Evolutionary conservation across 2,888 invertebrate species (phyloP).

Genomic region (Macaria notata): DNA sequence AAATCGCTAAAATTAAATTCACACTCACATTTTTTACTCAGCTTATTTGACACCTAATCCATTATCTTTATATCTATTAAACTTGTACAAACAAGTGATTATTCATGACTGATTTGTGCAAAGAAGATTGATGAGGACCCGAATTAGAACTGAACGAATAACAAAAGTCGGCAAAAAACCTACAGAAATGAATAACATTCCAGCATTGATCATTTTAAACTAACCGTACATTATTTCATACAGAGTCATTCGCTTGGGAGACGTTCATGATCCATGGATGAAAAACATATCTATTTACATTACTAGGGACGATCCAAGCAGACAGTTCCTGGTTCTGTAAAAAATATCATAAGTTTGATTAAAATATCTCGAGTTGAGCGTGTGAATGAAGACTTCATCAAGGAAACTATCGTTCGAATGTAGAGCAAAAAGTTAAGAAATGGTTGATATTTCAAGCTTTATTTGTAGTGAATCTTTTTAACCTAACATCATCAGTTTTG

Average conservation of each 20-base stretch:
- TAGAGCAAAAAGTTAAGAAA: constrained; percentile 32
- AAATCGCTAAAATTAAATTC: constrained; percentile 13
- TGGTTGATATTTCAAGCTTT: too few species aligned
- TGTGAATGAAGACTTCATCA: constrained; percentile 65
- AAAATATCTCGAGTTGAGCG: constrained; percentile 54
- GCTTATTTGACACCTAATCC: constrained; percentile 31
- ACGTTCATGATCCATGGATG: constrained; percentile 34
- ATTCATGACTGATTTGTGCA: constrained; percentile 41
- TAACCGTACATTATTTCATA: constrained; percentile 4
- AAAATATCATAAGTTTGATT: constrained; percentile 56
- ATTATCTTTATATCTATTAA: constrained; percentile 48
- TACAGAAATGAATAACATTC: constrained; percentile 14
- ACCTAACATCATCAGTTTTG: too few species aligned
- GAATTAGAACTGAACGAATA: constrained; percentile 43
- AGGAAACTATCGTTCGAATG: constrained; percentile 27
- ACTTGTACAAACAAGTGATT: constrained; percentile 58
- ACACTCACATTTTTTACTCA: constrained; percentile 20
- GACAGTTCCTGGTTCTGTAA: constrained; percentile 56
- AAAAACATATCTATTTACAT: constrained; percentile 40
- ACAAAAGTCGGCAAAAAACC: constrained; percentile 34
- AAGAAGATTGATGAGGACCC: constrained; percentile 62
- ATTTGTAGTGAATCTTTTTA: too few species aligned
- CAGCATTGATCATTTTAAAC: constrained; percentile 2
- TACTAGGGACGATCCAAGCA: constrained; percentile 33
- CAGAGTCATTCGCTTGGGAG: constrained; percentile 29